These are phyloP conservation scores for Hylomyscus alleni DNA, from an alignment of 2,797 vertebrate species.

Conservation along the genomic window DNA sequence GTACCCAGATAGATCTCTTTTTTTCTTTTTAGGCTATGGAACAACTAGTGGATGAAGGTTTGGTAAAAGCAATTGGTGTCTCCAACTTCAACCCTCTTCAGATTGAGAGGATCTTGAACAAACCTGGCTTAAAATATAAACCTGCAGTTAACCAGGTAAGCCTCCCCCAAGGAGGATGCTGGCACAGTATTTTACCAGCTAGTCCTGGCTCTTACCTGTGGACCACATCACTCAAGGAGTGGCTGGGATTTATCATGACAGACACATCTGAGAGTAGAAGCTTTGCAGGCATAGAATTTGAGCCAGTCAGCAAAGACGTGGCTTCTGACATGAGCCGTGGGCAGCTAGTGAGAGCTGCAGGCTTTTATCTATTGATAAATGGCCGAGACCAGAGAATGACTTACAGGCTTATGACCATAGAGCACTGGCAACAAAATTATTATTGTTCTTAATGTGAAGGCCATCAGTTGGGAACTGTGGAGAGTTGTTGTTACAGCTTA, in stretches of 20 bases:
- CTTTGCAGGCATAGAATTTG: background rate
- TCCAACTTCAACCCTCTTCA: constrained; percentile 98
- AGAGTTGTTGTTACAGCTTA: background rate
- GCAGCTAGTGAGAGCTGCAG: background rate
- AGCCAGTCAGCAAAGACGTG: background rate
- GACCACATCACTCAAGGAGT: background rate
- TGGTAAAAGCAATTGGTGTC: constrained; percentile 96
- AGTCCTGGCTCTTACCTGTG: background rate
- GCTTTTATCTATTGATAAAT: background rate
- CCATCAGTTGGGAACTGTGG: background rate
- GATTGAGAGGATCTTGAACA: constrained; percentile 94
- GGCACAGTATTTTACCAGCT: fast-evolving
- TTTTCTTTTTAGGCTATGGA: constrained; percentile 92
- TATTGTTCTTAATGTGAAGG: background rate
- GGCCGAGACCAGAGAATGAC: constrained; percentile 1
- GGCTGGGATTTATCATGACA: background rate
- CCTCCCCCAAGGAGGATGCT: background rate
- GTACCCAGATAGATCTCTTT: background rate
- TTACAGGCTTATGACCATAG: background rate
- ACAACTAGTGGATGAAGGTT: constrained; percentile 93
- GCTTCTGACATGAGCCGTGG: background rate
- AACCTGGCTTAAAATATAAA: constrained; percentile 95
- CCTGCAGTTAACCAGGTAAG: constrained; percentile 97
- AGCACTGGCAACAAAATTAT: background rate
- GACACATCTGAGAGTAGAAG: background rate